phyloP scores from a whole-genome alignment of 2,888 invertebrate species.

The Acrobasis repandana region DNA sequence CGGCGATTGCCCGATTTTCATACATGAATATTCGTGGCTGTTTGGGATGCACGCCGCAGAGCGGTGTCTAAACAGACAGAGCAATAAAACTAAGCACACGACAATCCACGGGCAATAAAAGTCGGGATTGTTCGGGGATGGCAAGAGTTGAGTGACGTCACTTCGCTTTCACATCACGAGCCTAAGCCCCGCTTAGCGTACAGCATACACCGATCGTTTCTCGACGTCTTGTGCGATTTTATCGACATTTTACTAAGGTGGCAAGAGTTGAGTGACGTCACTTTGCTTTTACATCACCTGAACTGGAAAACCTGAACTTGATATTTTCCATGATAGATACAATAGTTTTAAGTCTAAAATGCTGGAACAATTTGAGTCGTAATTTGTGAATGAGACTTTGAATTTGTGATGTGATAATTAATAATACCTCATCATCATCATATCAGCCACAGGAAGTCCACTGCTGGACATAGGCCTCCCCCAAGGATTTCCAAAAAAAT shows the following conservation, averaged over 20 bases:
- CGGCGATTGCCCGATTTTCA: conserved; percentile 52
- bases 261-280: conserved; percentile 61
- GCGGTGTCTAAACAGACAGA: conserved; percentile 64
- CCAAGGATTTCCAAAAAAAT: no score
- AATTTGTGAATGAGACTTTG: no score
- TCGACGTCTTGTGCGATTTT: conserved; percentile 32
- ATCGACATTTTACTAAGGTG: conserved; percentile 38
- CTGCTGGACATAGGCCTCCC: no score
- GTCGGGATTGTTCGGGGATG: conserved; percentile 39
- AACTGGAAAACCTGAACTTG: conserved; percentile 28
- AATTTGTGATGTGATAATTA: no score
- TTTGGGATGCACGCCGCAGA: conserved; percentile 61
- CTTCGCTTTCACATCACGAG: conserved; percentile 77
- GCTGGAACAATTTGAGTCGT: no score
- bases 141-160: conserved; percentile 61
- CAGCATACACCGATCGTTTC: conserved; percentile 37
- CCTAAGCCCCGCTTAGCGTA: conserved; percentile 59
- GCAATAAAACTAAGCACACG: conserved; percentile 78
- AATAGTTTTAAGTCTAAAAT: no score
- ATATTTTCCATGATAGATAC: no score
- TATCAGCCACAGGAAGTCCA: no score
- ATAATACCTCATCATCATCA: no score
- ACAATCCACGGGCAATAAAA: conserved; percentile 76
- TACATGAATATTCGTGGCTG: conserved; percentile 69
- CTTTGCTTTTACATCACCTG: conserved; percentile 77